A percentile compares a stretch with the other conserved stretches of the same genome.
Conservation (phyloP, 2,888 invertebrate genomes). For the Sialis fuliginosa region DNA sequence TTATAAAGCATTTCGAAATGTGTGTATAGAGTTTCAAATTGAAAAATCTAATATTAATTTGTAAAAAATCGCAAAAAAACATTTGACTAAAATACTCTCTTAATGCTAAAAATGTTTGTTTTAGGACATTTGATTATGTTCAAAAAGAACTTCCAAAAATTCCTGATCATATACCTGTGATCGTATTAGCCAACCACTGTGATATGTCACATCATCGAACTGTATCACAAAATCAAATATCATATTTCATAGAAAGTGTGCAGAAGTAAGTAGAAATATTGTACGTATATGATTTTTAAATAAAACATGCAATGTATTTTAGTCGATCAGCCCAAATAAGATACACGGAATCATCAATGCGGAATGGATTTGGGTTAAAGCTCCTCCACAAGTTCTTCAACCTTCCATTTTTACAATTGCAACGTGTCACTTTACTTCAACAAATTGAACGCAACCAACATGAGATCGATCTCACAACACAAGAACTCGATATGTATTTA, state of each 20-base stretch:
- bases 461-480: constrained; percentile 59
- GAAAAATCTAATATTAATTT: too few relatives aligned
- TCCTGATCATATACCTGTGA: constrained; percentile 61
- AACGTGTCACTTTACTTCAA: constrained; percentile 63
- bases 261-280: constrained; percentile 24
- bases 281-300: background rate
- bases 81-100: too few relatives aligned
- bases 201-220: constrained; percentile 95
- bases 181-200: constrained; percentile 84
- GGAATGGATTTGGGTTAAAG: constrained; percentile 87
- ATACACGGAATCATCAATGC: constrained; percentile 86
- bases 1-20: too few relatives aligned
- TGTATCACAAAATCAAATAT: constrained; percentile 53
- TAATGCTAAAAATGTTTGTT: constrained; percentile 11
- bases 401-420: constrained; percentile 80
- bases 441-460: constrained; percentile 72
- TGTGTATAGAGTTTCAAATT: too few relatives aligned
- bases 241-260: constrained; percentile 47
- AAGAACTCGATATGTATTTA: constrained; percentile 58
- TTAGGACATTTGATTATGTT: constrained; percentile 87
- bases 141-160: constrained; percentile 71
- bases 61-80: too few relatives aligned
- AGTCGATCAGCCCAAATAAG: constrained; percentile 48
- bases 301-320: constrained; percentile 5
- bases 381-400: constrained; percentile 89